Evolutionary conservation across 2,888 invertebrate genomes (phyloP), one percentile per base, ranked within the genome.

Genomic region (Cheilosia vulpina): DNA sequence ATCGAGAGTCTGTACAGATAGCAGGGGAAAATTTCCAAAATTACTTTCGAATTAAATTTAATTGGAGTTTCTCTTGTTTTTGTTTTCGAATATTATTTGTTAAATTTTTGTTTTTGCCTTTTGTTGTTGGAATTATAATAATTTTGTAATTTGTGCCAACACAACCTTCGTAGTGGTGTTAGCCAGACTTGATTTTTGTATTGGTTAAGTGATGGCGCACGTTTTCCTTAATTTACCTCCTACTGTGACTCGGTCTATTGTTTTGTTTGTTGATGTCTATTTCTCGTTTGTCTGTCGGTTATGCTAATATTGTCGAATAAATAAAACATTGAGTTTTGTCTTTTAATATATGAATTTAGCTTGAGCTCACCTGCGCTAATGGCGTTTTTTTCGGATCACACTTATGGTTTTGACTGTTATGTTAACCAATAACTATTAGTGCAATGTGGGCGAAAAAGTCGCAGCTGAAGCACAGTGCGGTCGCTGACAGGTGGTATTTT

Each of bases 21-120:
- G 17, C 13, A 47, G 31, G 69, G 58, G 31, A 9, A 84, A 62
- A 84, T 85, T 85, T 72, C 71, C 68, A 77, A 85, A 85, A 85
- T 85, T 81, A 85, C 81, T 80, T 85, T 85, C 85, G 81, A 85
- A 85, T 85, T 85, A 85, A 85, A 77, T 85, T 81, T 81, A 76
- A 85, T 85, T 85, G 85, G 75, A 76, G 76, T 81, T 84, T 72
- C 77, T 79, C 38, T 17, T 63, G 38, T 11, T 60, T 50, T 34
- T 55, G 43, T 43, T 71, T 71, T 60, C 63, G 55, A 47, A 71
- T 71, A 47, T 50, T 41, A 19, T 53, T n/a, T n/a, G 38, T 38
- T 78, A 57, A 19, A 41, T 41, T 41, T 60, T 38, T 55, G 38
- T 38, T 31, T 60, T 41, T 21, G n/a, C 34, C 24, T 72, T 45